Evolutionary conservation across 2,888 invertebrate species (phyloP), one percentile per base, ranked within the genome.

Genomic region (Hyles lineata): DNA sequence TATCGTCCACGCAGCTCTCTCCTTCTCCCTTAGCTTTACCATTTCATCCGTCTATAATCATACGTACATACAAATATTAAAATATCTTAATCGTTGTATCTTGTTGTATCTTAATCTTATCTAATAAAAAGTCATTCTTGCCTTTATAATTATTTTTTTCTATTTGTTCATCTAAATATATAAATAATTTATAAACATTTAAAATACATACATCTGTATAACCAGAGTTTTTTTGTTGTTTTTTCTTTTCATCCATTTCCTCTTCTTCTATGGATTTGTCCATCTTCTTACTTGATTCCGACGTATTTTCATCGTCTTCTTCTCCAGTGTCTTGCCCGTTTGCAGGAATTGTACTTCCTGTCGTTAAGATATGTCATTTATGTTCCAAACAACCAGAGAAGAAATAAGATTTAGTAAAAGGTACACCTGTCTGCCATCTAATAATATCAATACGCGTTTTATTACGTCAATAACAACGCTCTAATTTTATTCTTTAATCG

Each of bases 161-260:
- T 3, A 43, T 43, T 43, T 11, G 11, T 15, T 43, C 43, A 43
- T 43, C 11, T 43, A 43, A 43, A 15, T 15, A 15, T 43, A 43
- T 43, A 43, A 43, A 15, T 43, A 2, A 43, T 7, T 25, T 6
- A 70, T 52, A 52, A 6, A 25, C 11, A 43, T 52, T 9, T 25
- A 50, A 55, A 70, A 74, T 15, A 67, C 55, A 55, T 77, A 92
- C 93, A 81, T 93, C 92, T 32, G 83, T 81, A 77, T 93, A 93
- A 5, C 91, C 93, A 1, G 89, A 92, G 58, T 94, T 92, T 70
- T 94, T 94, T 59, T 88, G 86, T 7, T 82, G 85, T 77, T 92
- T 93, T 79, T 94, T 93, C 6, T 87, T 85, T 3, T 86, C 83
- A 19, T 82, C 82, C 32, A 91, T 90, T 1, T 85, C 83, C 25